Evolutionary conservation across 2,113 vertebrate genomes (phyloP).

Genomic region (Odobenus rosmarus): DNA sequence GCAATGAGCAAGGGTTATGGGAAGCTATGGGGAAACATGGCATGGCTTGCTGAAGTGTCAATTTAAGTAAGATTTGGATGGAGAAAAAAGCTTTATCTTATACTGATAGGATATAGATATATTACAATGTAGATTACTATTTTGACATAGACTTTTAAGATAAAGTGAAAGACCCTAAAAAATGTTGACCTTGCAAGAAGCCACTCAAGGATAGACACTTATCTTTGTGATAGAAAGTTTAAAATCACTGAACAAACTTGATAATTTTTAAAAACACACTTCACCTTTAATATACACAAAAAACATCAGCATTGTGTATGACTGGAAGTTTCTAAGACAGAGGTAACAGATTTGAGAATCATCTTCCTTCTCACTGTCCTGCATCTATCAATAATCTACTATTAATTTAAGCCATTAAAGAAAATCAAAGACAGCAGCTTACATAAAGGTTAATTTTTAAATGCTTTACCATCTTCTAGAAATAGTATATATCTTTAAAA

Average conservation of each 20-base stretch:
- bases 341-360: neutral
- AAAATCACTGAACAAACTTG: slow-evolving; percentile 16
- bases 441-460: slow-evolving; percentile 20
- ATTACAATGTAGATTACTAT: neutral
- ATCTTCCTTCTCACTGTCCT: neutral
- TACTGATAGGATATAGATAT: neutral
- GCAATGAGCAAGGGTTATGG: neutral
- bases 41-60: neutral
- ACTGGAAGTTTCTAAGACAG: neutral
- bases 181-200: neutral
- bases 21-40: neutral
- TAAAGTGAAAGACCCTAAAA: neutral
- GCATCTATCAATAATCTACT: neutral
- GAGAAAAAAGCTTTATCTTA: neutral
- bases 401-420: neutral
- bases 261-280: neutral
- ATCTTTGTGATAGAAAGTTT: neutral
- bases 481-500: neutral
- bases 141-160: neutral
- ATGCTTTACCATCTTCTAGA: neutral
- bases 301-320: neutral
- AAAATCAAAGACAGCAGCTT: slow-evolving; percentile 7
- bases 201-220: neutral
- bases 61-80: neutral
- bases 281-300: neutral